Conservation (phyloP, 2,113 vertebrate species). For the Rhinogobius similis region DNA sequence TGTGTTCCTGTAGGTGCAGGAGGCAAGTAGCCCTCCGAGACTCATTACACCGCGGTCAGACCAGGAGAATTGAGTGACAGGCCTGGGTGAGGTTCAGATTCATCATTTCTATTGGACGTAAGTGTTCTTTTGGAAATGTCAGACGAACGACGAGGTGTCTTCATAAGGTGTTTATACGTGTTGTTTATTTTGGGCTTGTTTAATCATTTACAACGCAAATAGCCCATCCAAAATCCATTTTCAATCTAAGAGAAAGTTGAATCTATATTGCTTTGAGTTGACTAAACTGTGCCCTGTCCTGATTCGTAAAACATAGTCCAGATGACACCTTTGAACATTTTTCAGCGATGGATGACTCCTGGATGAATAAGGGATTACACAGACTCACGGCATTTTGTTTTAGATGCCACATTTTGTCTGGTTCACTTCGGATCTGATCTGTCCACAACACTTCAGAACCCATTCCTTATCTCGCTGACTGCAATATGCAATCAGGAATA, state of each 20-base stretch:
- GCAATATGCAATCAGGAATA: not conserved
- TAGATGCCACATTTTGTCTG: not conserved
- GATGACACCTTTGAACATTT: no score
- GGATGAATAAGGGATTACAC: no score
- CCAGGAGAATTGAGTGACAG: constrained; percentile 48
- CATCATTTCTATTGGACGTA: constrained; percentile 53
- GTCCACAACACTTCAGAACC: not conserved
- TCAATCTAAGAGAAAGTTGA: no score
- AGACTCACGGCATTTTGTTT: no score
- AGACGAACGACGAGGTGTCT: constrained; percentile 15
- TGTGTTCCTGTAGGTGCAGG: constrained; percentile 61
- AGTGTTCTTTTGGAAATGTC: constrained; percentile 47
- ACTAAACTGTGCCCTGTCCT: no score
- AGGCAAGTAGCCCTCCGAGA: constrained; percentile 67
- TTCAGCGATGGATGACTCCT: no score
- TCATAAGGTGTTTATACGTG: not conserved
- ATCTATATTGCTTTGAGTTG: no score
- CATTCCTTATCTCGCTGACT: not conserved
- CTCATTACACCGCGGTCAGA: constrained; percentile 57
- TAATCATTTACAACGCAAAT: no score
- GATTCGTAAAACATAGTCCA: no score
- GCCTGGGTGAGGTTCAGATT: constrained; percentile 51
- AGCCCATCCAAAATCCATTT: no score
- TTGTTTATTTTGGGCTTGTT: no score
- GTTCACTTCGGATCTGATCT: no score